Percentiles rank a stretch among this genome's conserved stretches.
These are phyloP conservation scores for Myotis lucifugus DNA, from an alignment of 2,113 vertebrate genomes.

Conservation along the genomic window DNA sequence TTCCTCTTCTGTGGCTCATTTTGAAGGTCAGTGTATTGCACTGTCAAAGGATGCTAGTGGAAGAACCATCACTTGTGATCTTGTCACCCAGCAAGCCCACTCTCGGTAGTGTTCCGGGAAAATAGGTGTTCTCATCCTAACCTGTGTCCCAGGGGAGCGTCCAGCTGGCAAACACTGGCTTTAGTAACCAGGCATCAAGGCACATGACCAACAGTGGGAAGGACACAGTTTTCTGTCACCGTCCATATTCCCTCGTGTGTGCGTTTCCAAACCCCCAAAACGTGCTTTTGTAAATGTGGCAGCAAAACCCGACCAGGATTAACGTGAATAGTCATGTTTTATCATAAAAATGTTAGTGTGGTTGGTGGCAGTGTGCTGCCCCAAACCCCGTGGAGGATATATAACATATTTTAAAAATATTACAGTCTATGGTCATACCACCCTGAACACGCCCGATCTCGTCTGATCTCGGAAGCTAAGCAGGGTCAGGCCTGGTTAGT, in stretches of 20 bases:
- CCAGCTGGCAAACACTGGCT: not conserved
- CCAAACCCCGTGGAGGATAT: not conserved
- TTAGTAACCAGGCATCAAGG: not conserved
- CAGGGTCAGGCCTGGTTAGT: too few species aligned
- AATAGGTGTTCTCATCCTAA: not conserved
- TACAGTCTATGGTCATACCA: too few species aligned
- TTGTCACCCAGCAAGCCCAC: not conserved
- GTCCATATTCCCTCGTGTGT: accelerated
- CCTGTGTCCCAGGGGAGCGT: not conserved
- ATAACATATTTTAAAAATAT: not conserved
- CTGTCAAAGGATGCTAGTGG: not conserved
- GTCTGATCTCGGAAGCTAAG: too few species aligned
- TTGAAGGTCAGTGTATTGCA: not conserved
- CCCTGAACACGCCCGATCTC: too few species aligned
- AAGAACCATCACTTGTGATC: not conserved
- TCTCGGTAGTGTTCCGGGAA: not conserved
- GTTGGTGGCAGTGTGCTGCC: not conserved
- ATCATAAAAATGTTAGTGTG: not conserved
- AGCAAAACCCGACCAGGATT: not conserved
- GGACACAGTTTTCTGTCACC: not conserved
- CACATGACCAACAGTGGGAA: not conserved
- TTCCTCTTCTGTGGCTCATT: not conserved
- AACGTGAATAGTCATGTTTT: not conserved
- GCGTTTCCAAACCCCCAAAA: not conserved
- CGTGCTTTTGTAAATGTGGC: not conserved